Conservation (phyloP, 2,113 vertebrate genomes). For the Tyrannus savana region DNA sequence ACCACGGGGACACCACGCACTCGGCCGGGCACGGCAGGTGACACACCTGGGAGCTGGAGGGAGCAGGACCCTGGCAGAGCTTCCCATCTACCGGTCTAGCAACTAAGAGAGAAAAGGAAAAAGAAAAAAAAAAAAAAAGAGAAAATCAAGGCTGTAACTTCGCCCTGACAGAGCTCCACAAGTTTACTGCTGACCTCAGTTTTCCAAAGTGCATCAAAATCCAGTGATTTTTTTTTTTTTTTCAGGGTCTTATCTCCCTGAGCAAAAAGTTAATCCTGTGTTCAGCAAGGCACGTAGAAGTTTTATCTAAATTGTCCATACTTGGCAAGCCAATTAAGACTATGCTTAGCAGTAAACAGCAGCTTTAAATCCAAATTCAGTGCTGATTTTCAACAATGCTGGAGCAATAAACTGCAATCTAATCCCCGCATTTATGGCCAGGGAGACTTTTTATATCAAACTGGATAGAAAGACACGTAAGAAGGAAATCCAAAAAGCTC, state of each 20-base stretch:
- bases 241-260: not conserved
- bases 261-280: not conserved
- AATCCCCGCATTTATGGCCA: not conserved
- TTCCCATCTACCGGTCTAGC: constrained; percentile 83
- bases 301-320: not conserved
- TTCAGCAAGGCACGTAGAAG: not conserved
- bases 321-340: not conserved
- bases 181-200: not conserved
- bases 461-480: not conserved
- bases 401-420: not conserved
- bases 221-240: not conserved
- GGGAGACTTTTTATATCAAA: fast-evolving
- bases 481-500: not conserved
- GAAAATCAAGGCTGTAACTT: not conserved
- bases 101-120: constrained; percentile 60
- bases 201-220: not conserved
- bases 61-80: constrained; percentile 80
- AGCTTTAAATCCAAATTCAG: not conserved
- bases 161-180: not conserved
- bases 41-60: constrained; percentile 81
- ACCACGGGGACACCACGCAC: constrained; percentile 87
- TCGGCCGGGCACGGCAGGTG: constrained; percentile 79
- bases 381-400: not conserved
- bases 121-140: not conserved
- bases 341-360: not conserved